Evolutionary conservation across 2,113 vertebrate genomes (phyloP), one percentile per base, ranked within the genome.

Genomic region (Artemisiospiza belli): DNA sequence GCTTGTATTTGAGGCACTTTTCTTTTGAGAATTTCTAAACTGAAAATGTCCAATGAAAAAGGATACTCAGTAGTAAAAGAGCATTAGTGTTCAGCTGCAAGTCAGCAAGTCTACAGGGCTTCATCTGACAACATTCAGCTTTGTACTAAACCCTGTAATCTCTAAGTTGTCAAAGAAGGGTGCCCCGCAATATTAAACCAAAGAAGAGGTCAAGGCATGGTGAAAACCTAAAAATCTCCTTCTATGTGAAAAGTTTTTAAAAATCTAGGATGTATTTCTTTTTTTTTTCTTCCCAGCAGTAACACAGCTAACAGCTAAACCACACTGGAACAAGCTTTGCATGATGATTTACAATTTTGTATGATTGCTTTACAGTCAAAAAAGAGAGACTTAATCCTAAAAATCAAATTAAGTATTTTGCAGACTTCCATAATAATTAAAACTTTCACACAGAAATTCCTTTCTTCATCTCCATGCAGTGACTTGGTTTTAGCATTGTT

Each of bases 301-400:
- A 69, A 30, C 14, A 79, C 2, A 82, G 27, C 47, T 57, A 72
- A 81, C 17, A 89, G 37, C 14, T 82, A 63, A 78, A 24, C 20
- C 35, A 49, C 30, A 49, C 11, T 64, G 41, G 14, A 28, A 69
- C 3, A 33, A 70, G 5, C 0, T 78, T 66, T 46, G 13, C 1
- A 0, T 27, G 5, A 15, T 44, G 58, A n/a, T 9, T 64, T 61
- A 25, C 35, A 27, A 18, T 37, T 78, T 58, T 51, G 11, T 0
- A 0, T 24, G 44, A 35, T 12, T 61, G 39, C 35, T 78, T 88
- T 66, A 66, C 25, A 67, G 18, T 35, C 24, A 39, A 62, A 28
- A 62, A 41, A 85, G 19, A 68, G 28, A 62, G 9, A 10, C 6
- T 77, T 79, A 83, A 69, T 28, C 9, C 39, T 83, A 83, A 77